Evolutionary conservation across 2,888 invertebrate species (phyloP).

Genomic region (Thecophora atra): DNA sequence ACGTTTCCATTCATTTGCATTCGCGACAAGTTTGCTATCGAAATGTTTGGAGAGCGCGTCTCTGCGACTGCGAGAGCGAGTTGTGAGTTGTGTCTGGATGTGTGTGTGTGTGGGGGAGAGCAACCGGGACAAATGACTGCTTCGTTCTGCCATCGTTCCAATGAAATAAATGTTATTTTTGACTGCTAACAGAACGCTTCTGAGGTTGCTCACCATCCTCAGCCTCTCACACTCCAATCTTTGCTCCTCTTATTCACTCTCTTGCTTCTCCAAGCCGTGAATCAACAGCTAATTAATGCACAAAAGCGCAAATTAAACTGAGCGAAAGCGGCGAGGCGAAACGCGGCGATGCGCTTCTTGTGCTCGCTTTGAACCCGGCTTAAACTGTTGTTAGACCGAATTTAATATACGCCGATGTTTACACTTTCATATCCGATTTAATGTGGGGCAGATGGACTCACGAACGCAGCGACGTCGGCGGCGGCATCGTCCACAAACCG

Average conservation of each 20-base stretch:
- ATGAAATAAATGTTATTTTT: slow-evolving; percentile 1
- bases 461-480: neutral
- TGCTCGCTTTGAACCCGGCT: neutral
- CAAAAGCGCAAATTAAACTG: slow-evolving; percentile 29
- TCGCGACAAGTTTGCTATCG: neutral
- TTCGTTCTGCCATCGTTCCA: neutral
- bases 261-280: neutral
- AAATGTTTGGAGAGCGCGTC: neutral
- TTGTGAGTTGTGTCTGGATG: slow-evolving; percentile 35
- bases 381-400: slow-evolving; percentile 27
- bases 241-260: neutral
- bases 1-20: neutral
- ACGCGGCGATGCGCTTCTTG: neutral
- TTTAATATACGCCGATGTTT: slow-evolving; percentile 20
- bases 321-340: neutral
- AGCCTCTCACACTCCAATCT: neutral
- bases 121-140: neutral
- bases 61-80: neutral
- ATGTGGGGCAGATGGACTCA: too few species aligned
- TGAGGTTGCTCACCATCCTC: neutral
- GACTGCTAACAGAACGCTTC: neutral
- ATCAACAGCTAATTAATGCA: slow-evolving; percentile 26
- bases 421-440: slow-evolving; percentile 10
- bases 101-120: slow-evolving; percentile 15
- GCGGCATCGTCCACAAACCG: neutral